Evolutionary conservation across 2,888 invertebrate genomes (phyloP).

Genomic region (Drosophila buzzatii): DNA sequence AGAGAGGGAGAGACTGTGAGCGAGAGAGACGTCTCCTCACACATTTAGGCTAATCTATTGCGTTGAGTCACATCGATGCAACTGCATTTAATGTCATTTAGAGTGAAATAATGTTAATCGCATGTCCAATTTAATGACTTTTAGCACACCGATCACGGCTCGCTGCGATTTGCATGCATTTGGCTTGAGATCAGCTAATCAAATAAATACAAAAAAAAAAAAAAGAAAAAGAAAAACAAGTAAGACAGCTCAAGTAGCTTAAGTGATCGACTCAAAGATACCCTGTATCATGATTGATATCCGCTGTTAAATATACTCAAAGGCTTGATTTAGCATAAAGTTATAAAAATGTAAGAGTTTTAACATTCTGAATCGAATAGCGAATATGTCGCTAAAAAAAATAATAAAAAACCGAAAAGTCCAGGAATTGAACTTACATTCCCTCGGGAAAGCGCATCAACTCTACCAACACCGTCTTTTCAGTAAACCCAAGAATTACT

Average conservation of each 20-base stretch:
- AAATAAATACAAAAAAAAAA: conserved; percentile 31
- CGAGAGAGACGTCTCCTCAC: conserved; percentile 16
- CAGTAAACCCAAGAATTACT: too few species aligned
- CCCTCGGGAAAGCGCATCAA: too few species aligned
- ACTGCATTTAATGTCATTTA: conserved; percentile 72
- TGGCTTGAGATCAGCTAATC: conserved; percentile 51
- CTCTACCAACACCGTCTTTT: too few species aligned
- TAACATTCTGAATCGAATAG: too few species aligned
- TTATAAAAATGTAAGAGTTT: too few species aligned
- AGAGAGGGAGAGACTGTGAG: background rate
- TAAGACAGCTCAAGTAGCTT: background rate
- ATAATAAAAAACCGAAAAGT: too few species aligned
- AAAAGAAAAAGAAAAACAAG: background rate
- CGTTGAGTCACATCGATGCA: conserved; percentile 46
- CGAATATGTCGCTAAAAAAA: too few species aligned
- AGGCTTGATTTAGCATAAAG: too few species aligned
- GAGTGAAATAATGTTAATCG: conserved; percentile 78
- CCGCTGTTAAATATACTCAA: too few species aligned
- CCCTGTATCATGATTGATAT: background rate
- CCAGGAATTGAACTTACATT: too few species aligned
- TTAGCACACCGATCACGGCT: conserved; percentile 61
- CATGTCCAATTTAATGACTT: conserved; percentile 78
- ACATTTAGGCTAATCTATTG: conserved; percentile 62
- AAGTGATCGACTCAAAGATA: background rate
- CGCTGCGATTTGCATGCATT: conserved; percentile 59